A percentile compares a stretch with the other conserved stretches of the same genome.
phyloP scores from a whole-genome alignment of 2,797 vertebrate genomes.

The Linurgus olivaceus region DNA sequence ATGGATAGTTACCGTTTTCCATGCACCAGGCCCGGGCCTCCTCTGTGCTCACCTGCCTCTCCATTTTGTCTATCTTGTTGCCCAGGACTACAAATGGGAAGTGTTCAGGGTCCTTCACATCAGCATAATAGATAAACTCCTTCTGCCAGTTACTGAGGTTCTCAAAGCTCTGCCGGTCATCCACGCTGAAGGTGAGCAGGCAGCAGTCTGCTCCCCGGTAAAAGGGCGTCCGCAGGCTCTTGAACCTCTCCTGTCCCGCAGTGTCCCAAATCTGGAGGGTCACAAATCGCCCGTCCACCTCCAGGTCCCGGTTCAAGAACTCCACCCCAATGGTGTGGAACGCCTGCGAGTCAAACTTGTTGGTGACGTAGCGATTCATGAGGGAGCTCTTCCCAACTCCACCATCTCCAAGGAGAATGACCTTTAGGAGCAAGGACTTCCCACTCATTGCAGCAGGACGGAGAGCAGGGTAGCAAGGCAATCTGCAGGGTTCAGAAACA shows the following conservation, averaged over 20 bases:
- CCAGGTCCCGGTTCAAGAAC: constrained; percentile 96
- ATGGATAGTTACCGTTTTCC: constrained; percentile 91
- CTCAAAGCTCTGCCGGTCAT: constrained; percentile 94
- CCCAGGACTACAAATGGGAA: constrained; percentile 97
- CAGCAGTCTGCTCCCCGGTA: constrained; percentile 97
- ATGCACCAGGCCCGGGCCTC: constrained; percentile 93
- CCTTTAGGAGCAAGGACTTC: constrained; percentile 94
- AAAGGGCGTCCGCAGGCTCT: constrained; percentile 94
- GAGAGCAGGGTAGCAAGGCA: background rate
- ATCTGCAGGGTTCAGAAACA: constrained; percentile 43
- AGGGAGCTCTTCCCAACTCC: constrained; percentile 97
- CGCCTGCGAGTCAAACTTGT: constrained; percentile 96
- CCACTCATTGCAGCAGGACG: constrained; percentile 84
- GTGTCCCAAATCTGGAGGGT: constrained; percentile 99
- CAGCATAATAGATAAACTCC: constrained; percentile 95
- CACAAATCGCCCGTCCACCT: constrained; percentile 92
- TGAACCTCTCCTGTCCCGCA: constrained; percentile 95
- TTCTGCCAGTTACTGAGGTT: constrained; percentile 96
- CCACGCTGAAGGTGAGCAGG: constrained; percentile 94
- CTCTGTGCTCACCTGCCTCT: constrained; percentile 88
- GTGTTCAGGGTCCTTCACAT: constrained; percentile 89
- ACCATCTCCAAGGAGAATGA: constrained; percentile 96
- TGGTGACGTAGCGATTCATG: constrained; percentile 98
- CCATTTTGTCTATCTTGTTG: constrained; percentile 93
- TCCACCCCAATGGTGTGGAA: constrained; percentile 98